phyloP scores from a whole-genome alignment of 2,113 vertebrate genomes.

The Macaca mulatta region DNA sequence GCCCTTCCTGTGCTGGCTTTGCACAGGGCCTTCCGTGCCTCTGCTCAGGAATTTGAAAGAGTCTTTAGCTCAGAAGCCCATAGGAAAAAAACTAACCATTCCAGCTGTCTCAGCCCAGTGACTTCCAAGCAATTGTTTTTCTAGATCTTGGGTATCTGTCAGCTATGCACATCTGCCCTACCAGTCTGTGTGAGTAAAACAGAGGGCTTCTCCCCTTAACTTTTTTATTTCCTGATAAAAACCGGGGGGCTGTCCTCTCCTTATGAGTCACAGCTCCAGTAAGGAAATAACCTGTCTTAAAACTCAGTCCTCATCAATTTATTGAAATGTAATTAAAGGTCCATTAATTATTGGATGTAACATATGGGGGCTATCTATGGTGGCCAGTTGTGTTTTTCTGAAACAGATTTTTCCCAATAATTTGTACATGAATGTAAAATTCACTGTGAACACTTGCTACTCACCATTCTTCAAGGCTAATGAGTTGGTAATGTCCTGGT shows the following conservation, averaged over 20 bases:
- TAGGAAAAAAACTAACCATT: neutral
- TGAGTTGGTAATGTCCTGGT: neutral
- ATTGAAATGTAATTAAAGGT: neutral
- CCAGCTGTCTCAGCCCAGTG: neutral
- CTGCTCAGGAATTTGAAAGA: neutral
- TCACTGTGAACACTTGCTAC: neutral
- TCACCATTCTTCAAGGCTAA: neutral
- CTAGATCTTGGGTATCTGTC: neutral
- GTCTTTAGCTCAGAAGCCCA: neutral
- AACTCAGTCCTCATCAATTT: neutral
- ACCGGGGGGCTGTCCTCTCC: neutral
- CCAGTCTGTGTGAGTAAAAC: neutral
- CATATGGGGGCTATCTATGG: neutral
- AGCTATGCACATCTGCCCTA: neutral
- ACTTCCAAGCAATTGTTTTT: neutral
- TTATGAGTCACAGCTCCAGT: neutral
- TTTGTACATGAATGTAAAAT: neutral
- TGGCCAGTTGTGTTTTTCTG: neutral
- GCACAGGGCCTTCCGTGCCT: neutral
- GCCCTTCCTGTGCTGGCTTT: neutral
- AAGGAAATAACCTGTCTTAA: slow-evolving; percentile 32
- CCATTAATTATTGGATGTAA: neutral
- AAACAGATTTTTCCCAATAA: neutral
- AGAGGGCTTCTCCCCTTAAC: neutral
- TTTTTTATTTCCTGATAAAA: slow-evolving; percentile 7